Base-by-base conservation (phyloP, 2,888 invertebrate genomes). In the Orchestes rusci region DNA sequence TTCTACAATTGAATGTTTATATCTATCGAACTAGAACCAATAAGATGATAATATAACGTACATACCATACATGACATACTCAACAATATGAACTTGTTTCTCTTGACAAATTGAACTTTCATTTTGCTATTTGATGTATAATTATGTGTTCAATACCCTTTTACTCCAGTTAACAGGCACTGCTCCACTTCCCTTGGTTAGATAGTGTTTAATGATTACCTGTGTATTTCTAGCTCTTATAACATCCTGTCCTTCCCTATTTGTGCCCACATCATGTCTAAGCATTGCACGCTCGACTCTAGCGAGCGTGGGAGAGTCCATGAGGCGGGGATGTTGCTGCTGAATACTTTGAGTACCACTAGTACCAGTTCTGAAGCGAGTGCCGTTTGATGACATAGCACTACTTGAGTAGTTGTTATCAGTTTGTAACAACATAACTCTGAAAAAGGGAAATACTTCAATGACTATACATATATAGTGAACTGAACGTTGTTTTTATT, bases 261-360 rank as follows among this genome's bases (percentile, higher is more conserved):
- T 58, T 39, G 57, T 48, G 37, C 65, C 66, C 47, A 66, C 73
- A 55, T 74, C 75, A 54, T 75, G 70, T 45, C 75, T 67, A 52
- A 75, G 60, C 54, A 75, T 70, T 32, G 76, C 77, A 57, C 76
- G 71, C 63, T 76, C 75, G 46, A 76, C 77, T 55, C 76, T 68
- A 50, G 75, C 76, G 58, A 77, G 66, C 53, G 75, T 75, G 52
- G 76, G 77, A 50, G 76, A 77, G 61, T 77, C 76, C 58, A 76
- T 66, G 53, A 77, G 73, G 42, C 74, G 73, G 47, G 73, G 69
- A 31, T 48, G 48, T 10, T 45, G 37, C 37, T 48, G 46, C 16
- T 51, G 36, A 19, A 47, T 46, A 15, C 35, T 28, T 19, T 29
- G 31, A 2, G 23, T 19, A 12, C 35, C 16, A 35, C 34, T 50